Base-by-base conservation (phyloP, 2,888 invertebrate genomes). In the Chaetogeoica ovagalla region DNA sequence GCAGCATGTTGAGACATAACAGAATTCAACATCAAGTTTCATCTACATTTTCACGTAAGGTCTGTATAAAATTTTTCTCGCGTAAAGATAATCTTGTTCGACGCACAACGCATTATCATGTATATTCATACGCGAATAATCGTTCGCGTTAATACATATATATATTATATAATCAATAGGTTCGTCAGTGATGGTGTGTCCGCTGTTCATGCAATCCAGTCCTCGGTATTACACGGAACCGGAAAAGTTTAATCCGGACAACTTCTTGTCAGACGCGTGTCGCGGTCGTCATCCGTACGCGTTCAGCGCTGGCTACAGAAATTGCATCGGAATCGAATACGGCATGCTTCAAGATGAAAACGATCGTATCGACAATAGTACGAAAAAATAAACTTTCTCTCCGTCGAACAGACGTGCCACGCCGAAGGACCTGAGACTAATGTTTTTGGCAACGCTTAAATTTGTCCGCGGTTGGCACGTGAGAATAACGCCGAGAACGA, bases 321-420 rank as follows among this genome's bases (percentile, higher is more conserved):
- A 82, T 39, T 82, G 82, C 43, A 81, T 82, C 23, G 82, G 82
- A 1, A 79, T 79, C 55, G 73, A 73, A 52, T 82, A 82, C 48
- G 81, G 23, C 43, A 82, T 82, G 70, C 30, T 82, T 11, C 73
- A n/a, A 72, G 55, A 73, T 73, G 57, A 82, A 81, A 52, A 73
- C 69, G 3, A n/a, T 82, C 30, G 23, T 69, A 7, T 81, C 82
- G 0, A 75, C 81, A 13, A 21, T 82, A 17, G 52, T 81, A 7
- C 71, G 81, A 9, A 48, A 63, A 9, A 52, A 72, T 13, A 30
- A 17, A 23, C 43, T n/a, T n/a, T 82, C 5, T 52, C 15, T 0
- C 77, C 77, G 1, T 70, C 77, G 7, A n/a, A 63, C 23, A 48
- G 21, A 39, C 70, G 70, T 63, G 62, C 77, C 6, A 62, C 77